Evolutionary conservation across 2,113 vertebrate genomes (phyloP), one percentile per base, ranked within the genome.

Genomic region (Sphyrna mokarran): DNA sequence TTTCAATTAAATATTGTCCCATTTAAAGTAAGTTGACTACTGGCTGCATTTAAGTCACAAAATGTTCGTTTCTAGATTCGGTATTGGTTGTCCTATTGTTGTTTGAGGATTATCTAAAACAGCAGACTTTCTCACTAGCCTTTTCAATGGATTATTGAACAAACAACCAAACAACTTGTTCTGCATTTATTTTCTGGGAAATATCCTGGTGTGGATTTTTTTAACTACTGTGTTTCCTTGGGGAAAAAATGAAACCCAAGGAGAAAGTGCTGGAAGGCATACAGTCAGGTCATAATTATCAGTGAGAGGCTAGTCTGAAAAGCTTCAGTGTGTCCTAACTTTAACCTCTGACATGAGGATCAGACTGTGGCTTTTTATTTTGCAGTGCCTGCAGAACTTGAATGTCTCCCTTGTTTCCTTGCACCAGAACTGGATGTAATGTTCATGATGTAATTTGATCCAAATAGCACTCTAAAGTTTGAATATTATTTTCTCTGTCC

Each of bases 401-500:
- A 80, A 37, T 80, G 76, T 37, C n/a, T 80, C 76, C 76, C 76
- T 80, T 80, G 76, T 80, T 80, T 80, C n/a, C 76, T 70, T 80
- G 11, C n/a, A 80, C 13, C 76, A 37, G 76, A 80, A 13, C 11
- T 37, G n/a, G 76, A 37, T 80, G 33, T 2, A 37, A 14, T 76
- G 13, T 33, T 76, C 29, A n/a, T 76, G 72, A 76, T 13, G 29
- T 76, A 76, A 33, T 76, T 76, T 76, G 72, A 76, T 33, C 76
- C 33, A 29, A 78, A 14, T 13, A 70, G 20, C 69, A 70, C 22
- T 70, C 23, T 70, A 26, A 22, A 70, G 69, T 70, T 69, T 70
- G 69, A 70, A 23, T 22, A 70, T 70, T 70, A 70, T 26, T 70
- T 70, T 23, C 69, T 70, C 69, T 70, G 69, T 6, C 69, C 7